phyloP scores from a whole-genome alignment of 1,140 invertebrate genomes.

The Drosophila lini region DNA sequence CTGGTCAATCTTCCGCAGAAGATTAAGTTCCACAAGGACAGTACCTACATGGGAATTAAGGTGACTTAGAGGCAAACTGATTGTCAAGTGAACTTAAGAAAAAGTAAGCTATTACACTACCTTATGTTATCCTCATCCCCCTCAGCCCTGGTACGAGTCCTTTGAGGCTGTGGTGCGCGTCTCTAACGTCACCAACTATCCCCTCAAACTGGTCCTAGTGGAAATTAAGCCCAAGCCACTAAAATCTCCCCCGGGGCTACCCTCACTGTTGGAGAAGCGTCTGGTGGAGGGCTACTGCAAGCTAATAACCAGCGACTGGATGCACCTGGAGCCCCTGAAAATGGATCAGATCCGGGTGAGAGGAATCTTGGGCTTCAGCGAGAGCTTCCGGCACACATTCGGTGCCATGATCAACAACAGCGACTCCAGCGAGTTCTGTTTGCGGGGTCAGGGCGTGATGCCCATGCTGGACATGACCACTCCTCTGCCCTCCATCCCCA shows the following conservation, averaged over 20 bases:
- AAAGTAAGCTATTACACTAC: not conserved
- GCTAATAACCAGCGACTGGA: slow-evolving; percentile 29
- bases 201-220: slow-evolving; percentile 25
- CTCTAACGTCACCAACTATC: slow-evolving; percentile 65
- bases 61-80: slow-evolving; percentile 22
- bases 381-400: slow-evolving; percentile 57
- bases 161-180: slow-evolving; percentile 39
- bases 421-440: slow-evolving; percentile 42
- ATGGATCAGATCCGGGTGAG: slow-evolving; percentile 36
- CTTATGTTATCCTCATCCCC: not conserved
- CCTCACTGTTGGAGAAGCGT: not conserved
- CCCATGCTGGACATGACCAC: slow-evolving; percentile 61
- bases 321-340: slow-evolving; percentile 36
- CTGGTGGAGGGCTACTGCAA: slow-evolving; percentile 56
- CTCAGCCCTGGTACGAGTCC: slow-evolving; percentile 75
- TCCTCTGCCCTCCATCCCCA: not conserved
- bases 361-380: slow-evolving; percentile 67
- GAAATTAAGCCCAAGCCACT: slow-evolving; percentile 3
- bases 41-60: slow-evolving; percentile 62
- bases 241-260: not conserved
- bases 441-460: slow-evolving; percentile 71
- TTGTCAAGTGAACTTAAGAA: not conserved
- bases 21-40: slow-evolving; percentile 57
- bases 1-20: slow-evolving; percentile 64
- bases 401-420: slow-evolving; percentile 57